Percentiles rank a stretch among this genome's conserved stretches.
Evolutionary conservation across 2,888 invertebrate species (phyloP).

Genomic region (Nasonovia ribisnigri): DNA sequence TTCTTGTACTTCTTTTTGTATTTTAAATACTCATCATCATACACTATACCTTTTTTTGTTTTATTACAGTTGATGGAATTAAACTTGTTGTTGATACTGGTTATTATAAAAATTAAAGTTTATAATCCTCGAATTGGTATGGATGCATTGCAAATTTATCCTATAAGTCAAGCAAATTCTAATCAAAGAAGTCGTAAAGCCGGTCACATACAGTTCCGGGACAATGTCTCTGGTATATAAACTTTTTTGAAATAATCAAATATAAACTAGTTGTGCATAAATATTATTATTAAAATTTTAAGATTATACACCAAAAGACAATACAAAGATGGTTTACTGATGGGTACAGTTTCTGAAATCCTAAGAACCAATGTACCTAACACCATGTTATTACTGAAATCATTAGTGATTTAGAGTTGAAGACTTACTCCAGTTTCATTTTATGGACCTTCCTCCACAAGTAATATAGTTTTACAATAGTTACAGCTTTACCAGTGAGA

Average conservation of each 20-base stretch:
- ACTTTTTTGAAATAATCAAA: neutral
- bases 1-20: neutral
- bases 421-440: constrained; percentile 96
- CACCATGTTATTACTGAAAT: constrained; percentile 95
- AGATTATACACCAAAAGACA: constrained; percentile 95
- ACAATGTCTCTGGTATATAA: constrained; percentile 77
- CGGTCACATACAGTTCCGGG: constrained; percentile 96
- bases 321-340: constrained; percentile 92
- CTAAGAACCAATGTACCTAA: constrained; percentile 98
- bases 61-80: constrained; percentile 86
- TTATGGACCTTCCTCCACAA: constrained; percentile 99
- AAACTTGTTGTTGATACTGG: constrained; percentile 99
- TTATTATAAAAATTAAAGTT: constrained; percentile 98
- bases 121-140: constrained; percentile 97
- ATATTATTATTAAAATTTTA: constrained; percentile 41
- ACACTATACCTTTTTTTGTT: neutral
- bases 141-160: constrained; percentile 98
- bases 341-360: constrained; percentile 97
- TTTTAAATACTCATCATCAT: constrained; percentile 4
- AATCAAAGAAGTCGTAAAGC: constrained; percentile 97
- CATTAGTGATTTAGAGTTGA: constrained; percentile 96
- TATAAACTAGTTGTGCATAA: neutral
- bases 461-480: constrained; percentile 69
- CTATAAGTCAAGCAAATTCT: constrained; percentile 96
- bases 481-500: neutral